These are phyloP conservation scores for Podilymbus podiceps DNA, from an alignment of 2,113 vertebrate species.

Conservation along the genomic window DNA sequence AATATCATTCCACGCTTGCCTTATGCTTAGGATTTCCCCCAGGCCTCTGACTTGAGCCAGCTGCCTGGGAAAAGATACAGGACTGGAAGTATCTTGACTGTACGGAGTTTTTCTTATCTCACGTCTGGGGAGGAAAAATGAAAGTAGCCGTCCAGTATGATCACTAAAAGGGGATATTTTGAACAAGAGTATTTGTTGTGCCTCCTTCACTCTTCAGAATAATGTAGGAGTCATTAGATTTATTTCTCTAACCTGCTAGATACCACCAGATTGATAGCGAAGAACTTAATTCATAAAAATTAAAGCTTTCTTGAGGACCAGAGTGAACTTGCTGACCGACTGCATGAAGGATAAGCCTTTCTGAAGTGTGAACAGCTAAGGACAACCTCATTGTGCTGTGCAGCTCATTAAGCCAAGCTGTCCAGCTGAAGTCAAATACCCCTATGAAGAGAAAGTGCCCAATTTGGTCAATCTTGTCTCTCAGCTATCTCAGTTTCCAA, in stretches of 20 bases:
- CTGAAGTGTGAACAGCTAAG: background rate
- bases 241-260: background rate
- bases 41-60: background rate
- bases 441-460: background rate
- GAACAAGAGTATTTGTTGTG: background rate
- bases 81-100: background rate
- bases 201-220: background rate
- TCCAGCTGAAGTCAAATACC: background rate
- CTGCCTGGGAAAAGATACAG: background rate
- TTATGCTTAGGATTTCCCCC: fast-evolving
- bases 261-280: background rate
- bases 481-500: background rate
- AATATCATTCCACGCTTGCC: background rate
- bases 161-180: background rate
- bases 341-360: background rate
- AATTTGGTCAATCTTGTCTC: background rate
- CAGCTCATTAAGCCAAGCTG: background rate
- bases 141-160: background rate
- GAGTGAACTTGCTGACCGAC: background rate
- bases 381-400: background rate
- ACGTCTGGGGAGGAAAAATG: background rate
- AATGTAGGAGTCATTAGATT: background rate
- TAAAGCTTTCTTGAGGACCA: background rate
- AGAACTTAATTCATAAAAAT: background rate
- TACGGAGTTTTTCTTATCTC: background rate